A percentile compares a stretch with the other conserved stretches of the same genome.
These are phyloP conservation scores for Dermolepida albohirtum DNA, from an alignment of 2,888 invertebrate genomes.

Conservation along the genomic window DNA sequence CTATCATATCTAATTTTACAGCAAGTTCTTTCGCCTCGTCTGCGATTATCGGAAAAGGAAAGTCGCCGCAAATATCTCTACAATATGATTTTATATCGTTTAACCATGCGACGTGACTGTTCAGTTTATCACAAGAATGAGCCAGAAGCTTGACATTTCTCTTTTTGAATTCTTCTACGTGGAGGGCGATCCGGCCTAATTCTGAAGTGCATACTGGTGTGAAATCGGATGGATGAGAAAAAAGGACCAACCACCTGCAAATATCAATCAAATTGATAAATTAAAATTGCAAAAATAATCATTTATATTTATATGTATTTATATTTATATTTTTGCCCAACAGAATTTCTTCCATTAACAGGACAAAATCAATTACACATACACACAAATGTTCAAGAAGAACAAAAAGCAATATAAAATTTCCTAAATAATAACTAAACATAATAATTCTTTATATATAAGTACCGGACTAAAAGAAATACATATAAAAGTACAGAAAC, in stretches of 20 bases:
- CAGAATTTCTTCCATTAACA: too few relatives aligned
- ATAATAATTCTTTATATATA: too few relatives aligned
- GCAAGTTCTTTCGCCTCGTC: conserved; percentile 80
- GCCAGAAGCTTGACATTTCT: conserved; percentile 82
- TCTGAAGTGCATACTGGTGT: conserved; percentile 94
- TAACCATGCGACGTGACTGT: conserved; percentile 82
- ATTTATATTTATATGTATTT: too few relatives aligned
- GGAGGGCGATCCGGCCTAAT: conserved; percentile 79
- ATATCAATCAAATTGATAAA: too few relatives aligned
- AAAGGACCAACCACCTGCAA: conserved; percentile 85
- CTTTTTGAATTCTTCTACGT: conserved; percentile 76
- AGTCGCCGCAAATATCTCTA: conserved; percentile 75
- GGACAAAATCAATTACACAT: too few relatives aligned
- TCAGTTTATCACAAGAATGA: conserved; percentile 81
- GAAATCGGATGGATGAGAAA: conserved; percentile 90
- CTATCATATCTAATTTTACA: conserved; percentile 81
- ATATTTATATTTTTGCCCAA: too few relatives aligned
- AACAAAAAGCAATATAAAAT: too few relatives aligned
- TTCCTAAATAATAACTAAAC: too few relatives aligned
- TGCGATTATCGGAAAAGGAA: conserved; percentile 88
- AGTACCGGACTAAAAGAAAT: too few relatives aligned
- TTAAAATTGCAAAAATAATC: too few relatives aligned
- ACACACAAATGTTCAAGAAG: too few relatives aligned
- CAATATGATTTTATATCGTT: conserved; percentile 78
- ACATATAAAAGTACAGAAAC: too few relatives aligned